Evolutionary conservation across 1,140 invertebrate species (phyloP), one percentile per base, ranked within the genome.

Genomic region (Hylaeus anthracinus): DNA sequence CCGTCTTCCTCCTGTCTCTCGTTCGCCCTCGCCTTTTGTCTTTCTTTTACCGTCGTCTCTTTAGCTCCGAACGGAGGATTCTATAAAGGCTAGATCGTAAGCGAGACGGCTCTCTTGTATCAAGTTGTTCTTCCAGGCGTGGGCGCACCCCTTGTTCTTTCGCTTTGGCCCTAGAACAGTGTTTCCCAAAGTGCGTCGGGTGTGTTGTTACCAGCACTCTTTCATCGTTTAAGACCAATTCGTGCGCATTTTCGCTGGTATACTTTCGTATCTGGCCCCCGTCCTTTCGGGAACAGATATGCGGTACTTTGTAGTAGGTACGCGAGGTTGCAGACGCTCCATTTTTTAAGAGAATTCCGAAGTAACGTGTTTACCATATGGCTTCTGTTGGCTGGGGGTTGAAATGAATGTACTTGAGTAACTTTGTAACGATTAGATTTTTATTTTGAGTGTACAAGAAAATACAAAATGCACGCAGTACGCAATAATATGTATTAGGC

Each of bases 51-150:
- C 61, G 45, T 1, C 78, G 55, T 84, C 55, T 79, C 79, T 61
- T 77, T 48, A 72, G 81, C 81, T 75, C 48, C 81, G 81, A 76
- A 85, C 81, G 76, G 70, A 86, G 78, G 85, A 88, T 90, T 91
- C 83, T 89, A 83, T 86, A 82, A 85, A 87, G 88, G 67, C 82
- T 90, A 91, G 90, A 91, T 90, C 90, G 90, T 90, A 88, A 91
- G 85, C 80, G 89, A 91, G 90, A 91, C 85, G 88, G 72, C 82
- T 89, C 83, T 80, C 86, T 89, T 89, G 87, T 89, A 88, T 90
- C 88, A 89, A 90, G 90, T 89, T 88, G 88, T 91, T 90, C 81
- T 65, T 78, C 63, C 69, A 26, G 45, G 84, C 86, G 90, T 92
- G 84, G 89, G 89, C 82, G 91, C 71, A 63, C 10, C 80, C 61